These are phyloP conservation scores for Chlorocebus sabaeus DNA, from an alignment of 2,113 vertebrate genomes.

Conservation along the genomic window DNA sequence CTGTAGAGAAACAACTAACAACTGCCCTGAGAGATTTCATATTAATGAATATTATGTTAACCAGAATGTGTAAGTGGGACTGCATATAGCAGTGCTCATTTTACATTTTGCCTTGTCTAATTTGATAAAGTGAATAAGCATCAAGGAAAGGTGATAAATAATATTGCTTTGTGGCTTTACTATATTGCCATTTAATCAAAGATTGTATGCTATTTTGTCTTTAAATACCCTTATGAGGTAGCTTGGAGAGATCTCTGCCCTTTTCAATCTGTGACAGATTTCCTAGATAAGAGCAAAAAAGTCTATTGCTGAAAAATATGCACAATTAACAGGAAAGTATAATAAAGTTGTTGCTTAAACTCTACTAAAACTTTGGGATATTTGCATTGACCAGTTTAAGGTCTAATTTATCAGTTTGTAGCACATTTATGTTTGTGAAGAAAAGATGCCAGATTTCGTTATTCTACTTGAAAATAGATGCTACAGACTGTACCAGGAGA, in stretches of 20 bases:
- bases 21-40: neutral
- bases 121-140: conserved; percentile 22
- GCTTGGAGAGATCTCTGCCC: conserved; percentile 39
- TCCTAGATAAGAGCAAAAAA: conserved; percentile 28
- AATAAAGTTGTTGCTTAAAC: conserved; percentile 30
- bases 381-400: neutral
- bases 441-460: neutral
- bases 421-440: conserved; percentile 12
- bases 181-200: conserved; percentile 49
- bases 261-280: conserved; percentile 26
- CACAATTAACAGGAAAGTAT: conserved; percentile 21
- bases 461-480: neutral
- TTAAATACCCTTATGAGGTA: conserved; percentile 69
- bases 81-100: neutral
- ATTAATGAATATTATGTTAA: neutral
- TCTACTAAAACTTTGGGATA: neutral
- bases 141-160: neutral
- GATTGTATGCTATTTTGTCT: conserved; percentile 28
- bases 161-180: conserved; percentile 49
- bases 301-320: conserved; percentile 46
- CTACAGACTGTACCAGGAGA: neutral
- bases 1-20: neutral
- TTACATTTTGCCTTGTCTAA: neutral
- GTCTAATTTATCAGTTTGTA: neutral
- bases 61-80: neutral